phyloP scores from a whole-genome alignment of 2,888 invertebrate species.

The Tupiocoris notatus region DNA sequence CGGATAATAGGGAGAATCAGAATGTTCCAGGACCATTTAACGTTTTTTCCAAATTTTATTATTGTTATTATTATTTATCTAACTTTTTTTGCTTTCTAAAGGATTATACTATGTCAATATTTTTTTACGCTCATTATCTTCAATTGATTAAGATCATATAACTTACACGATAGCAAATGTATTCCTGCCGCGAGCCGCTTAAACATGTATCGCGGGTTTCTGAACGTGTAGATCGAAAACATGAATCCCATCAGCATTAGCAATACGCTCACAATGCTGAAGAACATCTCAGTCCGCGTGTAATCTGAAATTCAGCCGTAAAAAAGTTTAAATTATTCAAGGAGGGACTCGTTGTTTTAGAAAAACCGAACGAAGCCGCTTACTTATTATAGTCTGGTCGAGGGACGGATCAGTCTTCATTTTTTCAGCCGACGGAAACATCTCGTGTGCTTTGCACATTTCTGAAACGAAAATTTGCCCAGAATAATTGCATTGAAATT shows the following conservation, averaged over 20 bases:
- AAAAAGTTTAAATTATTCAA: too few relatives aligned
- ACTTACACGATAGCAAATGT: constrained; percentile 77
- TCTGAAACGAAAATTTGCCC: constrained; percentile 54
- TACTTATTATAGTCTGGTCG: constrained; percentile 61
- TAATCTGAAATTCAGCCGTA: constrained; percentile 66
- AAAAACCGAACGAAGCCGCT: too few relatives aligned
- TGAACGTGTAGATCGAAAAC: constrained; percentile 80
- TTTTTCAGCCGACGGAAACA: constrained; percentile 61
- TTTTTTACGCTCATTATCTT: too few relatives aligned
- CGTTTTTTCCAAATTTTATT: too few relatives aligned
- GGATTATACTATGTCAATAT: too few relatives aligned
- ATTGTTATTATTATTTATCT: too few relatives aligned
- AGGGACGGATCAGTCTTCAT: constrained; percentile 58
- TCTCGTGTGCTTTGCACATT: constrained; percentile 62
- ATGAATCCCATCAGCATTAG: constrained; percentile 78
- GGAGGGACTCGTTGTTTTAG: too few relatives aligned
- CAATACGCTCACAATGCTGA: constrained; percentile 76
- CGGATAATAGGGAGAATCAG: too few relatives aligned
- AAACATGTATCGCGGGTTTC: constrained; percentile 83
- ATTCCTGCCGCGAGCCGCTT: constrained; percentile 81
- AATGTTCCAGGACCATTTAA: too few relatives aligned
- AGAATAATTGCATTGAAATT: too few relatives aligned
- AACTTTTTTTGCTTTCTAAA: too few relatives aligned
- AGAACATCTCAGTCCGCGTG: constrained; percentile 78
- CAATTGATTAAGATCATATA: too few relatives aligned